phyloP scores from a whole-genome alignment of 2,797 vertebrate species.

The Pangasius djambal region DNA sequence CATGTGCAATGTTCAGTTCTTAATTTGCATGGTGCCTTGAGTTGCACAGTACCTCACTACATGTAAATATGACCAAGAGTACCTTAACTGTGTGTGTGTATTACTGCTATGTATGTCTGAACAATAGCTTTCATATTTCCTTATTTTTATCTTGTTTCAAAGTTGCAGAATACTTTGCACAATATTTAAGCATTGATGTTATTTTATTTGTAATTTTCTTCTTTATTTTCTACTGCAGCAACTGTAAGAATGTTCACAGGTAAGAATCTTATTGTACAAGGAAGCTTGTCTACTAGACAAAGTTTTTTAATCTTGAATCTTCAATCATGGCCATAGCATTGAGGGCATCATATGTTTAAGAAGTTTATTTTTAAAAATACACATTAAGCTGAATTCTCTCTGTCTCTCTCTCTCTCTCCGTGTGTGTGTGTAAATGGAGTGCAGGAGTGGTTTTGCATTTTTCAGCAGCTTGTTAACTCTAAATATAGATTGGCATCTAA shows the following conservation, averaged over 20 bases:
- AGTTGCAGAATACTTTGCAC: too few relatives aligned
- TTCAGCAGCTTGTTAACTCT: slow-evolving; percentile 3
- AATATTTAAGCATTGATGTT: background rate
- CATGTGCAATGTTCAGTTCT: background rate
- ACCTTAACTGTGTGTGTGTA: background rate
- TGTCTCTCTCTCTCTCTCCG: too few relatives aligned
- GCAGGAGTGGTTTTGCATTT: background rate
- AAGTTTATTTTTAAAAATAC: background rate
- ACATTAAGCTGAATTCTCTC: background rate
- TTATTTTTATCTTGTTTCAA: too few relatives aligned
- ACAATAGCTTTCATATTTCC: too few relatives aligned
- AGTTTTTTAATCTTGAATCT: background rate
- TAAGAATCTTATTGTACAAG: background rate
- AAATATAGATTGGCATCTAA: background rate
- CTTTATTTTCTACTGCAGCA: too few relatives aligned
- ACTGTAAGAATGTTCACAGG: background rate
- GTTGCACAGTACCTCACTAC: background rate
- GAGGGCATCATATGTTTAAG: background rate
- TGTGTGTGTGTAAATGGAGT: slow-evolving; percentile 5
- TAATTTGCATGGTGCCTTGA: background rate
- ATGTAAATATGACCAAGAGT: background rate
- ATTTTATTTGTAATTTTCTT: background rate
- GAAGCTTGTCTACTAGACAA: background rate
- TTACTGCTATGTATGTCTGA: too few relatives aligned
- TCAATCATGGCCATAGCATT: background rate